These are phyloP conservation scores for Octonoba sinensis DNA, from an alignment of 2,888 invertebrate genomes.

Conservation along the genomic window DNA sequence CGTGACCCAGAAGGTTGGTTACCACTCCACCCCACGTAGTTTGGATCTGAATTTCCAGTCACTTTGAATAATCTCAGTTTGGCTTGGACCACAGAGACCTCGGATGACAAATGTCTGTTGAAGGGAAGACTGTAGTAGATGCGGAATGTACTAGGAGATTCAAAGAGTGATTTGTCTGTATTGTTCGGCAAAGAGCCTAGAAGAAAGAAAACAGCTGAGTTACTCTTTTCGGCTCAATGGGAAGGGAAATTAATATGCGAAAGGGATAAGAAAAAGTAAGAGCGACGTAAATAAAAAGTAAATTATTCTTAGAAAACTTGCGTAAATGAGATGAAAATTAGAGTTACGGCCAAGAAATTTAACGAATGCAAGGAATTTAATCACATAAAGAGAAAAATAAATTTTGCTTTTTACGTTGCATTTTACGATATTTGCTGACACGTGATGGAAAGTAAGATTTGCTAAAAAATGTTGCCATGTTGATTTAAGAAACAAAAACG, in stretches of 20 bases:
- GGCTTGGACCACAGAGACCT: constrained; percentile 57
- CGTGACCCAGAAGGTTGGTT: constrained; percentile 15
- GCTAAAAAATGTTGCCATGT: too few species aligned
- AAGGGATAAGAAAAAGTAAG: neutral
- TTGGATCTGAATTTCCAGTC: constrained; percentile 44
- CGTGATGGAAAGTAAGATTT: too few species aligned
- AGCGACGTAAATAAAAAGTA: neutral
- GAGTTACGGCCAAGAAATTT: too few species aligned
- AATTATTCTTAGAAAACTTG: too few species aligned
- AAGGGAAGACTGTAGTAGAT: constrained; percentile 62
- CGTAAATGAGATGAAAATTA: neutral
- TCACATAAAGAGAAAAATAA: too few species aligned
- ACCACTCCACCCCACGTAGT: constrained; percentile 41
- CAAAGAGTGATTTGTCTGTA: constrained; percentile 59
- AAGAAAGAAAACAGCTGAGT: neutral
- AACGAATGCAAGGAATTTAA: too few species aligned
- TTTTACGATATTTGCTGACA: too few species aligned
- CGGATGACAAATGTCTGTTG: constrained; percentile 30
- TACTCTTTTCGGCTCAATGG: neutral
- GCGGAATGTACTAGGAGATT: constrained; percentile 34
- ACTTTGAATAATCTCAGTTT: constrained; percentile 62
- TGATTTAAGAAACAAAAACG: too few species aligned
- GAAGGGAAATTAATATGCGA: neutral
- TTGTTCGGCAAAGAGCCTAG: constrained; percentile 60
- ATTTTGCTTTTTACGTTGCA: too few species aligned